Conservation (phyloP, 2,888 invertebrate species). For the Deilephila elpenor region DNA sequence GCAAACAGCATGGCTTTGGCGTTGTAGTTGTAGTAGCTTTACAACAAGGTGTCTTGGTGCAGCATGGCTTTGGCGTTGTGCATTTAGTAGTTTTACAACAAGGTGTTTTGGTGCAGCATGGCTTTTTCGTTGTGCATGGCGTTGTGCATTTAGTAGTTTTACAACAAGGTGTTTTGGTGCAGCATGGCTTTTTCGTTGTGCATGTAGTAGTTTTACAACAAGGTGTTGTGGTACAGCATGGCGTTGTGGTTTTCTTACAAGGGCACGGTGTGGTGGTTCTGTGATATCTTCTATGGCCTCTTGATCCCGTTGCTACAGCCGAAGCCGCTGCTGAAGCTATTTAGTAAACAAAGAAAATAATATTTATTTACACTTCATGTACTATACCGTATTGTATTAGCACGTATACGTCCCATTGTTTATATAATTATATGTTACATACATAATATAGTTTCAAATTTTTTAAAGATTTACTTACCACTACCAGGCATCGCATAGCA, state of each 20-base stretch:
- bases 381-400: too few relatives aligned
- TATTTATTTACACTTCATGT: too few relatives aligned
- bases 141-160: neutral
- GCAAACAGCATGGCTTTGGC: neutral
- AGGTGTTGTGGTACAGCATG: neutral
- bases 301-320: too few relatives aligned
- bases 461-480: neutral
- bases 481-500: neutral
- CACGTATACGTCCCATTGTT: too few relatives aligned
- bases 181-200: neutral
- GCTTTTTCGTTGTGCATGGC: neutral
- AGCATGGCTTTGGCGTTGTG: neutral
- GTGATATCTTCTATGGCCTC: neutral
- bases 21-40: neutral
- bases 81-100: neutral
- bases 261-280: neutral
- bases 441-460: neutral
- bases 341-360: too few relatives aligned
- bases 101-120: neutral
- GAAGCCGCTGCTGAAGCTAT: too few relatives aligned
- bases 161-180: neutral
- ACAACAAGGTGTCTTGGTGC: neutral
- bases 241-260: neutral
- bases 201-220: neutral
- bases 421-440: too few relatives aligned